These are phyloP conservation scores for Drosophila mayri DNA, from an alignment of 1,140 invertebrate genomes.

Conservation along the genomic window DNA sequence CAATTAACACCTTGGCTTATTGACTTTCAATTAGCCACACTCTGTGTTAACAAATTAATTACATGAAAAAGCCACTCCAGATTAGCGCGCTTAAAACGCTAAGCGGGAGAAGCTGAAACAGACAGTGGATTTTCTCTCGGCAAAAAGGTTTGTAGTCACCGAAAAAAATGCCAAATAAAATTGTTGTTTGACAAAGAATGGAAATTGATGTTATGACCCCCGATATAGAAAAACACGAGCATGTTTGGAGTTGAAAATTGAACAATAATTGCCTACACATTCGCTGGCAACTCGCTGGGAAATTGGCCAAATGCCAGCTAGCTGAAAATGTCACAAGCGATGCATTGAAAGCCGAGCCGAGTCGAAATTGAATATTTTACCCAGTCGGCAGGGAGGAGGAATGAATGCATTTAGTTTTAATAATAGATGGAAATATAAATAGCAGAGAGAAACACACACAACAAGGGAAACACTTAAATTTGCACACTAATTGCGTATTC, in stretches of 20 bases:
- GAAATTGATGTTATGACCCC: conserved; percentile 32
- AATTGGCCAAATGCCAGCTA: conserved; percentile 54
- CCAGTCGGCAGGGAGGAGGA: conserved; percentile 6
- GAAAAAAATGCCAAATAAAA: conserved; percentile 9
- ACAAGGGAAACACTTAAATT: conserved; percentile 70
- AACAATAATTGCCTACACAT: conserved; percentile 52
- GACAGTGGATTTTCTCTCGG: not conserved
- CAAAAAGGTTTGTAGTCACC: not conserved
- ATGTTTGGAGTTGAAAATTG: conserved; percentile 38
- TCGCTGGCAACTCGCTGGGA: conserved; percentile 25
- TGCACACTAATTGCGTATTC: conserved; percentile 79
- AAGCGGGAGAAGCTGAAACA: not conserved
- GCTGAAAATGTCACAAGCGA: conserved; percentile 28
- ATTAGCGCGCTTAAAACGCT: conserved; percentile 1
- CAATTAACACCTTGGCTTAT: conserved; percentile 15
- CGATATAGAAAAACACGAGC: conserved; percentile 28
- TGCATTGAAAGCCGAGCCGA: conserved; percentile 23
- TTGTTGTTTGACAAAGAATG: conserved; percentile 17
- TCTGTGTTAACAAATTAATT: conserved; percentile 26
- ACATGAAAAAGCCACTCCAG: conserved; percentile 14
- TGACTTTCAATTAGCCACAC: conserved; percentile 30
- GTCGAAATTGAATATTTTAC: conserved; percentile 68
- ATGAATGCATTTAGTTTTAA: conserved; percentile 70
- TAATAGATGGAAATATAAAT: conserved; percentile 62
- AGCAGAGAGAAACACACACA: conserved; percentile 16